A percentile compares a stretch with the other conserved stretches of the same genome.
Conservation (phyloP, 2,113 vertebrate genomes). For the Semnornis frantzii region DNA sequence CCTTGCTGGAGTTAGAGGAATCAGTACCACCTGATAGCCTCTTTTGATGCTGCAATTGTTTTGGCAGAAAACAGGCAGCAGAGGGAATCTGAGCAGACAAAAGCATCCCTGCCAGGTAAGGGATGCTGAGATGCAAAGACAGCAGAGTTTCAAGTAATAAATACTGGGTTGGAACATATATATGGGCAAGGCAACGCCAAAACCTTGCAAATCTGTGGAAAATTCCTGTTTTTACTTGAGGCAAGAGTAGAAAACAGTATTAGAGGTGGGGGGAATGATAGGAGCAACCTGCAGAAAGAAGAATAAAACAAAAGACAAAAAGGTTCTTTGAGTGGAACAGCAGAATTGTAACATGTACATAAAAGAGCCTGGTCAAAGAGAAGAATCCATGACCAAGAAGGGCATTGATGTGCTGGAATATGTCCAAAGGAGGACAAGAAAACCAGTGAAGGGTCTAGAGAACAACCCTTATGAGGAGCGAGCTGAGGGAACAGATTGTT, state of each 20-base stretch:
- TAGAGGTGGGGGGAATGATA: neutral
- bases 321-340: neutral
- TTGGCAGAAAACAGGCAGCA: slow-evolving; percentile 7
- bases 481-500: too few species aligned
- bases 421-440: too few species aligned
- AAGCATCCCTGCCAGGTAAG: neutral
- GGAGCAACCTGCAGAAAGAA: neutral
- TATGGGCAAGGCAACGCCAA: neutral
- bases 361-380: neutral
- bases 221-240: neutral
- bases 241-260: neutral
- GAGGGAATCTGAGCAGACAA: neutral
- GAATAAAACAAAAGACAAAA: neutral
- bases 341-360: neutral
- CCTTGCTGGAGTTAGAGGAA: neutral
- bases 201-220: neutral
- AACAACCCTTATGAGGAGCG: too few species aligned
- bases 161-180: neutral
- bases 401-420: too few species aligned
- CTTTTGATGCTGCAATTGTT: neutral
- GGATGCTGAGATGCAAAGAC: neutral
- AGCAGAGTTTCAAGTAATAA: neutral
- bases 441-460: too few species aligned
- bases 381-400: too few species aligned
- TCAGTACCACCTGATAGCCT: neutral